Conservation (phyloP, 1,140 invertebrate genomes). For the Myzus persicae region DNA sequence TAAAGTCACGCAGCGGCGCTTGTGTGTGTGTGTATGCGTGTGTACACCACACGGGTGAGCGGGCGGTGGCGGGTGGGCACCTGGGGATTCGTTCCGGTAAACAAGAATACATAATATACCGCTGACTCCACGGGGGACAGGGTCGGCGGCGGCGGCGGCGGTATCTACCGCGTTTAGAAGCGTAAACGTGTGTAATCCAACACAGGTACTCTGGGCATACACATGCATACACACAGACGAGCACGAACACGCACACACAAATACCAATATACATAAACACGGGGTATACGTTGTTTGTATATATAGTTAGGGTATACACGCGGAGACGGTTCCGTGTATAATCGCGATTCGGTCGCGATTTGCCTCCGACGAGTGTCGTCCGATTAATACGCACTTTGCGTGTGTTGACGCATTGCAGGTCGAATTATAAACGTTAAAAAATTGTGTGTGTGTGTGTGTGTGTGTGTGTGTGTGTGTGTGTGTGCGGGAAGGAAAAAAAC, state of each 20-base stretch:
- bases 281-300: not conserved
- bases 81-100: not conserved
- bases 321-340: not conserved
- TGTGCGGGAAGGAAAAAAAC: not conserved
- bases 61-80: no score
- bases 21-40: not conserved
- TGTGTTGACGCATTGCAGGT: not conserved
- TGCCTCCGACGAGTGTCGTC: not conserved
- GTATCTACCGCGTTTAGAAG: not conserved
- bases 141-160: no score
- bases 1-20: not conserved
- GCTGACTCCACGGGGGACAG: not conserved
- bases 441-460: no score
- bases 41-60: no score
- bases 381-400: not conserved
- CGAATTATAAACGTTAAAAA: conserved; percentile 14
- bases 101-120: not conserved
- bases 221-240: not conserved
- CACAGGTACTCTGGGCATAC: not conserved
- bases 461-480: no score
- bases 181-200: conserved; percentile 2
- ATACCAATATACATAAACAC: not conserved
- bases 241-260: not conserved
- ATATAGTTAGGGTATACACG: no score
- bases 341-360: not conserved